Evolutionary conservation across 2,113 vertebrate species (phyloP), one percentile per base, ranked within the genome.

Genomic region (Zosterops hypoxanthus): DNA sequence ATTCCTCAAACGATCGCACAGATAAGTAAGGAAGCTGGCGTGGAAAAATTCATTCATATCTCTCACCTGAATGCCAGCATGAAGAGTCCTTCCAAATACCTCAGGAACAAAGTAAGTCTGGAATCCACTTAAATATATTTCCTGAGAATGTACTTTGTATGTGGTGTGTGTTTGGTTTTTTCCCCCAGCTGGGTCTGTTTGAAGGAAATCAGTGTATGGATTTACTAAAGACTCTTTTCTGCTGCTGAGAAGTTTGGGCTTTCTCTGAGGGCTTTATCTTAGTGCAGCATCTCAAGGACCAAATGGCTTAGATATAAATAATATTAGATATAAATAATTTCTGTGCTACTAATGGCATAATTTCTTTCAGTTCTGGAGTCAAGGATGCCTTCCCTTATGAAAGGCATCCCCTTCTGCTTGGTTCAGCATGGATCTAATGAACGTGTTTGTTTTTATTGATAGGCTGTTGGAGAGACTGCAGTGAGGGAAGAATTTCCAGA

Each of bases 51-150:
- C 1, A 76, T 99, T 95, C 99, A 99, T 42, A 56, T 99, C 87
- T 99, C 99, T 82, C 99, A 99, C 94, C 98, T 99, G 57, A 99
- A 99, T 76, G 99, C 99, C n/a, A 98, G 97, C 95, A 98, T 99
- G 72, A 98, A 96, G 91, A 99, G 99, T 92, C 94, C 98, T 33
- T 99, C 99, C 33, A 99, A 98, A 90, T 99, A 99, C 86, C 97
- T 99, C 93, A 98, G 99, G 90, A 99, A 83, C 96, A 99, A 99
- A 98, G 99, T 99, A 94, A 94, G 97, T 82, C 29, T 61, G 60
- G 12, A 57, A n/a, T 90, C 21, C 9, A 34, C 61, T 49, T 29
- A 11, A 70, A 24, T 73, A 1, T 44, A 8, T 91, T 70, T 77
- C 60, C 26, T 5, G 16, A 87, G 44, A 60, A 14, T 0, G 3